Evolutionary conservation across 2,888 invertebrate species (phyloP).

Genomic region (Rhamphomyia laevipes): DNA sequence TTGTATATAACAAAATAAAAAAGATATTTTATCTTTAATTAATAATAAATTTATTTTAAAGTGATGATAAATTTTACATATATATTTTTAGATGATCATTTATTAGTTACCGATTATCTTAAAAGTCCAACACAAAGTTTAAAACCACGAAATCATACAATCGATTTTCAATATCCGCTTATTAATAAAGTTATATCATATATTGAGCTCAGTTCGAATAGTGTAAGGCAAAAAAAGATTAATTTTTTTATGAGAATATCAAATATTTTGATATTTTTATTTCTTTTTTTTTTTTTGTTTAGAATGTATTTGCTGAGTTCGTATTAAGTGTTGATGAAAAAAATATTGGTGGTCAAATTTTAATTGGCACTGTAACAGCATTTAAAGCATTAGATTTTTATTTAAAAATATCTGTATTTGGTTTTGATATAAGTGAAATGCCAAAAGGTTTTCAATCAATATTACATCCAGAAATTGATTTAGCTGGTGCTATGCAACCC

Average conservation of each 20-base stretch:
- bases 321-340: constrained; percentile 6
- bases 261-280: not conserved
- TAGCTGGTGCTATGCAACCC: constrained; percentile 19
- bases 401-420: constrained; percentile 26
- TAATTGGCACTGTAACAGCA: constrained; percentile 21
- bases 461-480: constrained; percentile 22
- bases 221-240: constrained; percentile 22
- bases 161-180: constrained; percentile 25
- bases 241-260: not conserved
- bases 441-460: constrained; percentile 21
- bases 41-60: no score
- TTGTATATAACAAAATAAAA: no score
- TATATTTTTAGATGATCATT: constrained; percentile 20
- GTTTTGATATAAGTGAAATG: constrained; percentile 21
- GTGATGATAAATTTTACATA: no score
- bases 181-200: constrained; percentile 26
- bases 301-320: constrained; percentile 28
- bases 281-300: constrained; percentile 7
- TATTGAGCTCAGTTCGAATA: constrained; percentile 26
- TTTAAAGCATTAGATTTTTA: constrained; percentile 18
- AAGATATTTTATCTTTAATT: no score
- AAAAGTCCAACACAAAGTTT: constrained; percentile 21
- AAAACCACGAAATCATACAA: constrained; percentile 19
- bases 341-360: not conserved
- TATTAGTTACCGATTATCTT: constrained; percentile 27